Evolutionary conservation across 2,113 vertebrate species (phyloP), one percentile per base, ranked within the genome.

Genomic region (Miniopterus natalensis): DNA sequence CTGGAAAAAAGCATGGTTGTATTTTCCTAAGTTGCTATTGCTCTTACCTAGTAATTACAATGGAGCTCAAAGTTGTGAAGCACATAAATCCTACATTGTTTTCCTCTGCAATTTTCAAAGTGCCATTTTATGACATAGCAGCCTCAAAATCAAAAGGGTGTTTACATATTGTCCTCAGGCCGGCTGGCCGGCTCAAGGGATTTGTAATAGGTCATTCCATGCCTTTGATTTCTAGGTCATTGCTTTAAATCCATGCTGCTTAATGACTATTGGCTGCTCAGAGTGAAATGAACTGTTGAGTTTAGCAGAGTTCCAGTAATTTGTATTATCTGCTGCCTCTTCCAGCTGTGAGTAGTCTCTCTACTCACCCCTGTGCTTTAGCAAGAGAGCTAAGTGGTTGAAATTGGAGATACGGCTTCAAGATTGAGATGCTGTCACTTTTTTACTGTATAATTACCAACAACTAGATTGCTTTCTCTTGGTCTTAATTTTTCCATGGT

Each of bases 271-370:
- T 92, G 78, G 88, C 77, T 12, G 8, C 77, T 96, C 57, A 96
- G 85, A 93, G 70, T 86, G 73, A 96, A 97, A 96, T 97, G 95
- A 95, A 96, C 95, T 96, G 70, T 74, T 53, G 80, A 96, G 55
- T 70, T 92, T 57, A 92, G 36, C 53, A 81, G 66, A 90, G 36
- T 92, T 88, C 57, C 65, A 86, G 78, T 49, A 51, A 77, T 94
- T 84, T 93, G 40, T 87, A 87, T 78, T 73, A 92, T 87, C 84
- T 80, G 75, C 51, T 73, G 53, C 36, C 40, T 88, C 83, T 96
- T 84, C n/a, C 81, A 81, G 61, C 90, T 94, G 10, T 70, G 63
- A 31, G 10, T 88, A 92, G 49, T 91, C 77, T 86, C 57, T 85
- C n/a, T 73, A 88, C 55, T 88, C 78, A 93, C 42, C 27, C 47